These are phyloP conservation scores for Threskiornis aethiopicus DNA, from an alignment of 2,797 vertebrate genomes.

Conservation along the genomic window DNA sequence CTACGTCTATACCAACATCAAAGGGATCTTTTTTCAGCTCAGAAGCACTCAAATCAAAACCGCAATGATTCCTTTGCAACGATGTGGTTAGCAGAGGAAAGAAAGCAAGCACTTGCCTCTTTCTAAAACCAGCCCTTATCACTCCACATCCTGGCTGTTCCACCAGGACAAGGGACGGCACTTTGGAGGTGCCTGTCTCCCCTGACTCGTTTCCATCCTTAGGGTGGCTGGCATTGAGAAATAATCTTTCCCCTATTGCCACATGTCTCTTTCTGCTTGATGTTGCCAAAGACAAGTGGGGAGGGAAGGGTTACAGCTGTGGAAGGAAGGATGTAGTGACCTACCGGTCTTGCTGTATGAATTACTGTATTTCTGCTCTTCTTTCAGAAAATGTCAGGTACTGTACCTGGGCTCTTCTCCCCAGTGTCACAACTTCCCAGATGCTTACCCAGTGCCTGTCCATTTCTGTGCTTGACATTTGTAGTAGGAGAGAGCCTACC, in stretches of 20 bases:
- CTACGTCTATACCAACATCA: neutral
- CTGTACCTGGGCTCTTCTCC: neutral
- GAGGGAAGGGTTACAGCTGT: neutral
- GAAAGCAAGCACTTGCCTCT: neutral
- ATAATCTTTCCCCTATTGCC: neutral
- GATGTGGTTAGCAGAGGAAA: neutral
- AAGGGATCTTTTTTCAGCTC: neutral
- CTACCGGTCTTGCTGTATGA: neutral
- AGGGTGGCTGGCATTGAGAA: neutral
- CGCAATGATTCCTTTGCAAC: neutral
- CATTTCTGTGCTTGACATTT: neutral
- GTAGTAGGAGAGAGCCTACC: neutral
- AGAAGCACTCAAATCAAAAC: neutral
- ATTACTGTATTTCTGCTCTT: neutral
- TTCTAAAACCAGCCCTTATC: neutral
- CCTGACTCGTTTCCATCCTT: neutral
- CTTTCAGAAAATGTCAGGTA: neutral
- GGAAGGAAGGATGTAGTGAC: neutral
- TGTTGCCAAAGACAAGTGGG: neutral
- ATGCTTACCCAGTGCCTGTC: neutral
- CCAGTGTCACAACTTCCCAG: neutral
- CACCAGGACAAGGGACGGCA: neutral
- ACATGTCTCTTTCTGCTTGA: neutral
- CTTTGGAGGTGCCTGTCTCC: neutral
- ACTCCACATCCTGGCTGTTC: neutral